Evolutionary conservation across 2,797 vertebrate genomes (phyloP).

Genomic region (Benthosema pterotum): DNA sequence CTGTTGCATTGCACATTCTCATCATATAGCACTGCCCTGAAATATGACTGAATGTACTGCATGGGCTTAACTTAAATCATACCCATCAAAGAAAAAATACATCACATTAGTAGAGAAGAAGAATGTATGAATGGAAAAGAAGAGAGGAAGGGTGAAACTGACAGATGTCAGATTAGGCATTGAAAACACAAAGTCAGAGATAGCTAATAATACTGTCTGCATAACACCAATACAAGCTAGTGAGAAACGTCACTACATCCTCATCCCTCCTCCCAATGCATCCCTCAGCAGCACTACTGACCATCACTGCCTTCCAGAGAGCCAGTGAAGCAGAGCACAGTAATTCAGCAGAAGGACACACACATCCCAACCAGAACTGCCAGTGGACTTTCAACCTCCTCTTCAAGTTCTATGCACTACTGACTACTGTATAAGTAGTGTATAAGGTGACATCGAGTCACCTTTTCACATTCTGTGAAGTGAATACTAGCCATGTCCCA

Average conservation of each 20-base stretch:
- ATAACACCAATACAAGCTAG: slow-evolving; percentile 32
- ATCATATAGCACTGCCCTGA: no score
- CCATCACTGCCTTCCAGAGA: no score
- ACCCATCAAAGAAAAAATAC: neutral
- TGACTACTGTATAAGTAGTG: no score
- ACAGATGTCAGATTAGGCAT: slow-evolving; percentile 8
- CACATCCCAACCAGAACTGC: no score
- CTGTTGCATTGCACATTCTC: no score
- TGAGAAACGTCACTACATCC: slow-evolving; percentile 25
- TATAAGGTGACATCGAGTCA: no score
- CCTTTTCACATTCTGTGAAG: no score
- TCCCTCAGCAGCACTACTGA: slow-evolving; percentile 11
- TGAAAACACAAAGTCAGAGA: slow-evolving; percentile 40
- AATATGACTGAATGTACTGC: neutral
- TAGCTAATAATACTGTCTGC: slow-evolving; percentile 44
- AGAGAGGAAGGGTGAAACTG: neutral
- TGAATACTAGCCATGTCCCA: no score
- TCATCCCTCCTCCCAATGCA: slow-evolving; percentile 33
- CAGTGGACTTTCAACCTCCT: no score
- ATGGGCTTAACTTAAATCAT: neutral
- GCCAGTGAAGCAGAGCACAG: no score
- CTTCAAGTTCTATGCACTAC: no score
- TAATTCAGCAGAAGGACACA: no score
- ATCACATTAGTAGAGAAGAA: neutral
- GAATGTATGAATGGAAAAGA: slow-evolving; percentile 10